These are phyloP conservation scores for Phytoseiulus persimilis DNA, from an alignment of 2,888 invertebrate genomes.

Conservation along the genomic window DNA sequence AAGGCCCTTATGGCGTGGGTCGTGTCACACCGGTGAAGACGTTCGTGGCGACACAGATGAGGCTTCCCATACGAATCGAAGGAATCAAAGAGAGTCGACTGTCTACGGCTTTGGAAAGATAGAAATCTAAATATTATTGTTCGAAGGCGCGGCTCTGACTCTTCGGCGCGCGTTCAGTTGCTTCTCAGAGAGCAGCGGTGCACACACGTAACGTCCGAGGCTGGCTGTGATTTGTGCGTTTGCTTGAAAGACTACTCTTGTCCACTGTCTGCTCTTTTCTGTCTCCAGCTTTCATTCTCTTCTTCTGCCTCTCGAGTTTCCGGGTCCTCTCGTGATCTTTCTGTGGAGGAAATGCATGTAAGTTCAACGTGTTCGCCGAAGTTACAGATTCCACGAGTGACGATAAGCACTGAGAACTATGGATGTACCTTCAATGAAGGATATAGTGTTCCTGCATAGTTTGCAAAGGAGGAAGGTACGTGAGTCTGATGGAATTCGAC, in stretches of 20 bases:
- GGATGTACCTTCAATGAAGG: conserved; percentile 29
- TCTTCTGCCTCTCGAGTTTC: neutral
- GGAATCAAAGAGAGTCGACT: neutral
- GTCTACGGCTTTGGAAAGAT: neutral
- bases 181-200: neutral
- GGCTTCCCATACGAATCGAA: neutral
- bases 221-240: too few relatives aligned
- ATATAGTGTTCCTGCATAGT: conserved; percentile 29
- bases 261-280: neutral
- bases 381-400: neutral
- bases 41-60: neutral
- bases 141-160: neutral
- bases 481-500: neutral
- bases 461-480: conserved; percentile 20
- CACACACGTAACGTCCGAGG: neutral
- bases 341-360: neutral
- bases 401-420: neutral
- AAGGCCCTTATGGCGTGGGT: neutral
- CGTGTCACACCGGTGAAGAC: neutral
- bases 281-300: neutral
- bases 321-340: neutral
- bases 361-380: neutral
- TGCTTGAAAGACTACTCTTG: too few relatives aligned
- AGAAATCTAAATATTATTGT: conserved; percentile 37
- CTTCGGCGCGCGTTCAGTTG: conserved; percentile 8